Evolutionary conservation across 2,113 vertebrate genomes (phyloP).

Genomic region (Empidonax traillii): DNA sequence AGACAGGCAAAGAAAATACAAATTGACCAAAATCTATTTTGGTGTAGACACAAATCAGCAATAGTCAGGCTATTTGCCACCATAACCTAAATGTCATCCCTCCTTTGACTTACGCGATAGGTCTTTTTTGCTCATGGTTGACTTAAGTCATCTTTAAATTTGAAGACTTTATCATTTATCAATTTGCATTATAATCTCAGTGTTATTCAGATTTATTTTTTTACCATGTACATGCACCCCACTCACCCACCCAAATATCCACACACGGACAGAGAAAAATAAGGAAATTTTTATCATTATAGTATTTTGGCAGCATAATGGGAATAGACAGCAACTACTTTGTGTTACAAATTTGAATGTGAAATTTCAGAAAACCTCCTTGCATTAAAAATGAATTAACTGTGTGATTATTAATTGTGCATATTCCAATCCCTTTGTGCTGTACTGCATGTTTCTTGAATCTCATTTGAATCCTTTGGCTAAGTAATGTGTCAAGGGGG

Average conservation of each 20-base stretch:
- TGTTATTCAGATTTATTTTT: slow-evolving; percentile 18
- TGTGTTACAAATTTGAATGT: slow-evolving; percentile 76
- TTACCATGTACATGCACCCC: not conserved
- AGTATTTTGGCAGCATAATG: slow-evolving; percentile 68
- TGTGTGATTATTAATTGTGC: slow-evolving; percentile 99
- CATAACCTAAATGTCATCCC: not conserved
- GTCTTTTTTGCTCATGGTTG: not conserved
- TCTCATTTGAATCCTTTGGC: slow-evolving; percentile 97
- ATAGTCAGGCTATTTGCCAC: not conserved
- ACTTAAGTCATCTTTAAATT: slow-evolving; percentile 26
- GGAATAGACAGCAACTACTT: slow-evolving; percentile 74
- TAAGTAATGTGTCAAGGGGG: slow-evolving; percentile 97
- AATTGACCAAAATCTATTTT: not conserved
- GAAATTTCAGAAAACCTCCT: slow-evolving; percentile 79
- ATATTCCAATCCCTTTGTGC: slow-evolving; percentile 98
- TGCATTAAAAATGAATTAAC: slow-evolving; percentile 98
- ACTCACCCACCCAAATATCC: not conserved
- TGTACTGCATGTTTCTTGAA: slow-evolving; percentile 95
- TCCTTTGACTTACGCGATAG: not conserved
- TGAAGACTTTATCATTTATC: slow-evolving; percentile 15
- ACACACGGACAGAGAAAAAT: slow-evolving; percentile 13
- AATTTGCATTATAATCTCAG: slow-evolving; percentile 17
- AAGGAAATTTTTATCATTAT: slow-evolving; percentile 51
- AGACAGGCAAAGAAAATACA: not conserved
- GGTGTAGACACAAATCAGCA: not conserved